These are phyloP conservation scores for Pollenia angustigena DNA, from an alignment of 2,888 invertebrate species.

Conservation along the genomic window DNA sequence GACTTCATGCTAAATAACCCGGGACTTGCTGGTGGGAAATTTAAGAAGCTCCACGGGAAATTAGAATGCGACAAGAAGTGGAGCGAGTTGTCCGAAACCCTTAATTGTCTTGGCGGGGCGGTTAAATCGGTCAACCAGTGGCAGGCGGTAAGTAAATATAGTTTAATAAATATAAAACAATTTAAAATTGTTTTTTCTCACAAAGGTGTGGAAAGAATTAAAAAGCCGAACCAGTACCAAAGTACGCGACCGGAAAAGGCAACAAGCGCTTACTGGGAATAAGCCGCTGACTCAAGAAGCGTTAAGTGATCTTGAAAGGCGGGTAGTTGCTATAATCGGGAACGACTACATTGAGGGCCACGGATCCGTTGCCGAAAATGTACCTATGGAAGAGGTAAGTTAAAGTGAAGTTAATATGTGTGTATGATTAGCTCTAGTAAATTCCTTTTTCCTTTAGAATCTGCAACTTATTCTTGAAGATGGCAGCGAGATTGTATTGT, in stretches of 20 bases:
- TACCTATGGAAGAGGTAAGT: too few species aligned
- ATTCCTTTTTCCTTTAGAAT: constrained; percentile 1
- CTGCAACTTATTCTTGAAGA: constrained; percentile 28
- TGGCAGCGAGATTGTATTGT: too few species aligned
- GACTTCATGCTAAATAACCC: constrained; percentile 1
- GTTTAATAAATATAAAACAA: neutral
- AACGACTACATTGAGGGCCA: constrained; percentile 14
- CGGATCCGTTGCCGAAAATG: too few species aligned
- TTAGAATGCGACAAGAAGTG: neutral
- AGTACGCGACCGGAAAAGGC: constrained; percentile 22
- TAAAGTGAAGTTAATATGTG: constrained; percentile 4
- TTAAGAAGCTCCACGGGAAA: constrained; percentile 2
- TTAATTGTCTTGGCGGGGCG: constrained; percentile 12
- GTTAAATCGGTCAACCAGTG: constrained; percentile 20
- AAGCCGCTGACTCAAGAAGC: constrained; percentile 2
- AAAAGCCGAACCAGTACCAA: constrained; percentile 27
- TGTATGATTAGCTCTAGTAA: too few species aligned
- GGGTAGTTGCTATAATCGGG: neutral
- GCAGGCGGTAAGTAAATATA: constrained; percentile 8
- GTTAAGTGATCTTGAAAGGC: constrained; percentile 4
- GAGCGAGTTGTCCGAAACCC: constrained; percentile 7
- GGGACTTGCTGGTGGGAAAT: constrained; percentile 13
- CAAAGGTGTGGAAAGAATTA: constrained; percentile 10
- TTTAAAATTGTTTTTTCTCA: constrained; percentile 1
- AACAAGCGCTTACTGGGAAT: constrained; percentile 5